These are phyloP conservation scores for Chloroclystis v-ata DNA, from an alignment of 2,888 invertebrate genomes.

Conservation along the genomic window DNA sequence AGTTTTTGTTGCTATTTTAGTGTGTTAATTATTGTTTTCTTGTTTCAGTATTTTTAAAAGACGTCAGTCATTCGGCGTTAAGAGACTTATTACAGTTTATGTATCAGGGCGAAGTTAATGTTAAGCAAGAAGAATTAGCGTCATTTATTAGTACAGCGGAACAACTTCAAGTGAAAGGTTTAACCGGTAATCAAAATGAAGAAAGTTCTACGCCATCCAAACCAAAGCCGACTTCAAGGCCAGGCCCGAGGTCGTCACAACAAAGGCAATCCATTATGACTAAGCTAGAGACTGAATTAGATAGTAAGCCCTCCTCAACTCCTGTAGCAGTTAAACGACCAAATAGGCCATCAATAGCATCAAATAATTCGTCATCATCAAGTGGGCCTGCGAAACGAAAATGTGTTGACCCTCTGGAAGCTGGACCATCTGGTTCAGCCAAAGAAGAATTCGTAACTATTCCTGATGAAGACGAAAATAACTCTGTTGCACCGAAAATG, in stretches of 20 bases:
- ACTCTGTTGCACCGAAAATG: conserved; percentile 81
- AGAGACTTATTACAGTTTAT: conserved; percentile 84
- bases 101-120: conserved; percentile 85
- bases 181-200: conserved; percentile 81
- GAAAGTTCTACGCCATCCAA: conserved; percentile 77
- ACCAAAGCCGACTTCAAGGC: conserved; percentile 78
- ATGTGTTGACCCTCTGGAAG: conserved; percentile 80
- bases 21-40: conserved; percentile 22
- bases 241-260: conserved; percentile 82
- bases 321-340: conserved; percentile 80
- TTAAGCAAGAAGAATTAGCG: conserved; percentile 84
- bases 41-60: conserved; percentile 82
- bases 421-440: conserved; percentile 76
- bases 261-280: conserved; percentile 80
- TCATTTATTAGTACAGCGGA: conserved; percentile 85
- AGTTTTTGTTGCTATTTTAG: not conserved
- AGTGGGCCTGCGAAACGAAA: conserved; percentile 76
- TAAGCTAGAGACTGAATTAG: conserved; percentile 80
- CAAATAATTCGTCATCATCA: conserved; percentile 78
- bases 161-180: conserved; percentile 84
- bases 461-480: conserved; percentile 75
- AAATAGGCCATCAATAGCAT: conserved; percentile 81
- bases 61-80: conserved; percentile 83
- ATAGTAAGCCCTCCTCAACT: conserved; percentile 81
- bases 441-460: conserved; percentile 76